phyloP scores from a whole-genome alignment of 2,888 invertebrate species.

The Thelaira solivaga region DNA sequence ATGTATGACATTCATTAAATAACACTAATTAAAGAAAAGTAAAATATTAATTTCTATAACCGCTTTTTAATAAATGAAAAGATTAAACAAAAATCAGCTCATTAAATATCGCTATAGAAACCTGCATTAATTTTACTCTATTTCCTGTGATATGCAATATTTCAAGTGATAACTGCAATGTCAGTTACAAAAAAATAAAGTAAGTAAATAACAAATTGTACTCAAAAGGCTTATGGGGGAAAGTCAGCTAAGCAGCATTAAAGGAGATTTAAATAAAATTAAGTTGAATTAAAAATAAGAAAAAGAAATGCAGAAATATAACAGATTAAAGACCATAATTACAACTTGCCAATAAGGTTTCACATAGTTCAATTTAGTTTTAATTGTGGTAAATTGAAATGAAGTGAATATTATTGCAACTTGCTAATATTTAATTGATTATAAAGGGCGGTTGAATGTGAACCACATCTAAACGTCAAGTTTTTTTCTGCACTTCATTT shows the following conservation, averaged over 20 bases:
- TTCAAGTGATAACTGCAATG: conserved; percentile 59
- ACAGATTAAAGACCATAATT: too few relatives aligned
- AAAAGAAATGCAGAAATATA: too few relatives aligned
- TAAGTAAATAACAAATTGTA: conserved; percentile 37
- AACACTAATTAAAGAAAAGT: conserved; percentile 16
- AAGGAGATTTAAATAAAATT: neutral
- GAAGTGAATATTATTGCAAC: too few relatives aligned
- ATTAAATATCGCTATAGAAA: conserved; percentile 24
- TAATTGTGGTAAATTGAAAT: too few relatives aligned
- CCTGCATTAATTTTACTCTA: conserved; percentile 51
- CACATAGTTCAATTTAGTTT: too few relatives aligned
- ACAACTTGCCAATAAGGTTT: too few relatives aligned
- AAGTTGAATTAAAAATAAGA: too few relatives aligned
- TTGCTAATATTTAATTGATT: too few relatives aligned
- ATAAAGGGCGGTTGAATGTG: too few relatives aligned
- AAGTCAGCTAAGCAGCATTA: neutral
- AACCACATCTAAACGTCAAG: too few relatives aligned
- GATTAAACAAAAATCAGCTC: neutral
- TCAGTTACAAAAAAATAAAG: conserved; percentile 55
- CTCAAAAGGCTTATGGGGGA: conserved; percentile 1
- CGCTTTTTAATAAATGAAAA: neutral
- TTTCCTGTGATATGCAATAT: conserved; percentile 57
- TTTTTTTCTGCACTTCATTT: too few relatives aligned
- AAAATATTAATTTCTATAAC: conserved; percentile 20
- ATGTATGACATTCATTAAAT: neutral